Conservation (phyloP, 2,888 invertebrate species). For the Limenitis camilla region DNA sequence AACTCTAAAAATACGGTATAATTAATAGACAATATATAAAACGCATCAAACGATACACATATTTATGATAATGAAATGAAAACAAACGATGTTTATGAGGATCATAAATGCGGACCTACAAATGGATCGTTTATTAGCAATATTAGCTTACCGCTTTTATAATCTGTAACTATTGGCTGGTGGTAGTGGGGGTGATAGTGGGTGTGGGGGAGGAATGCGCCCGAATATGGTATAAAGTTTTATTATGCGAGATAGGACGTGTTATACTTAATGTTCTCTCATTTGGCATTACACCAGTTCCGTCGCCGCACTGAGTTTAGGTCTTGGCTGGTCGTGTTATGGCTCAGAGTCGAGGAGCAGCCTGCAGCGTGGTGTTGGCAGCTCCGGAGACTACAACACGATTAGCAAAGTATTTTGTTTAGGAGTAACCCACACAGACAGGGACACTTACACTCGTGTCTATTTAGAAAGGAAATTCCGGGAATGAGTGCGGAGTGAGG, state of each 20-base stretch:
- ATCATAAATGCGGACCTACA: background rate
- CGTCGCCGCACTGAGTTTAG: background rate
- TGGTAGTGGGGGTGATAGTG: no score
- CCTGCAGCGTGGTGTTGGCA: background rate
- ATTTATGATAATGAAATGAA: conserved; percentile 1
- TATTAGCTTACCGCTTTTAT: background rate
- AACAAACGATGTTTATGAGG: background rate
- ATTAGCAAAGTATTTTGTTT: conserved; percentile 8
- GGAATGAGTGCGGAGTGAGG: background rate
- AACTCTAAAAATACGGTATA: no score
- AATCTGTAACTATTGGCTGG: conserved; percentile 7
- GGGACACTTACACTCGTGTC: background rate
- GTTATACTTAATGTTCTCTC: conserved; percentile 37
- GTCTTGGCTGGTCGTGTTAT: conserved; percentile 4
- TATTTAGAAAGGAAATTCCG: conserved; percentile 9
- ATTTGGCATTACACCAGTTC: conserved; percentile 35
- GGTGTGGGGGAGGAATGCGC: conserved; percentile 1
- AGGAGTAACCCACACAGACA: background rate
- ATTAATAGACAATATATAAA: no score
- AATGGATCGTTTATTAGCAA: background rate
- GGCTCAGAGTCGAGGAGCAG: conserved; percentile 3
- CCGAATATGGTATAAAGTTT: conserved; percentile 18
- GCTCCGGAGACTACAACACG: background rate
- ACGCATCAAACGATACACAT: no score
- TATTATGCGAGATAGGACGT: conserved; percentile 22